These are phyloP conservation scores for Archilochus colubris DNA, from an alignment of 2,113 vertebrate genomes.

Conservation along the genomic window DNA sequence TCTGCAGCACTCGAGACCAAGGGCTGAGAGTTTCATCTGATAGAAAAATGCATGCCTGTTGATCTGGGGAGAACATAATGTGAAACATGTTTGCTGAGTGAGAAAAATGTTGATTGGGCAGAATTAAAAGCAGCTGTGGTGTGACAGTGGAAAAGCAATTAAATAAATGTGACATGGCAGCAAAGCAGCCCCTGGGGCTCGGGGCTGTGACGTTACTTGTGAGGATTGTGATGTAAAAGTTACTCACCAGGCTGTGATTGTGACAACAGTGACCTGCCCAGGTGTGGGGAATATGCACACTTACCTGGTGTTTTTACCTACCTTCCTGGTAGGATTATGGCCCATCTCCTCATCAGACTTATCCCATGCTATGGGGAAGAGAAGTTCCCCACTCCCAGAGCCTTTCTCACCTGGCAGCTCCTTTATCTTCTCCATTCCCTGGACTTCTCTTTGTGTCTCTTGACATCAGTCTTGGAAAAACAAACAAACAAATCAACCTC, in stretches of 20 bases:
- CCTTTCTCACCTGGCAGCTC: background rate
- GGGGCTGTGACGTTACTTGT: background rate
- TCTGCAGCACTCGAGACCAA: background rate
- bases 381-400: background rate
- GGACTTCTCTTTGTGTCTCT: background rate
- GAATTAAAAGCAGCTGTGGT: conserved; percentile 57
- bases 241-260: background rate
- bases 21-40: conserved; percentile 39
- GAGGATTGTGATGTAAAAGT: background rate
- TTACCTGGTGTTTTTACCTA: background rate
- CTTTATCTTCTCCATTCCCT: background rate
- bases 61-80: conserved; percentile 46
- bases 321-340: background rate
- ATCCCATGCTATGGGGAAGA: background rate
- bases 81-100: conserved; percentile 49
- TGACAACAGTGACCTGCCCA: background rate
- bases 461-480: background rate
- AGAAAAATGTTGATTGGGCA: conserved; percentile 46
- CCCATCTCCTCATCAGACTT: background rate
- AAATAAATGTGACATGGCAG: conserved; percentile 58
- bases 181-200: background rate
- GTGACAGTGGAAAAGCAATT: conserved; percentile 38
- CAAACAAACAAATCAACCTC: background rate
- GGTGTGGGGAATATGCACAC: fast-evolving
- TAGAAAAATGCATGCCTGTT: conserved; percentile 38